Conservation (phyloP, 1,140 invertebrate species). For the Eurosta solidaginis region DNA sequence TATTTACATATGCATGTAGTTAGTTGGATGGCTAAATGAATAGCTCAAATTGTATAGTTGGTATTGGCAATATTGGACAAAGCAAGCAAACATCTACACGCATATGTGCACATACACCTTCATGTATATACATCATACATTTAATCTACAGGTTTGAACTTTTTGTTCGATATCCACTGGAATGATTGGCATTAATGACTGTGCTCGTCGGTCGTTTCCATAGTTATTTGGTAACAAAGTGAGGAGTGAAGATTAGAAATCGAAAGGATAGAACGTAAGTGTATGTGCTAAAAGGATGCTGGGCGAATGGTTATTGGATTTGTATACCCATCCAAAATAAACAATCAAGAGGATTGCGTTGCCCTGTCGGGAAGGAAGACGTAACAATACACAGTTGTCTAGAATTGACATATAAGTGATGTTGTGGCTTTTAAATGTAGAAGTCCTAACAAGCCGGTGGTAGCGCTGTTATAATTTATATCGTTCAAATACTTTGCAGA, state of each 20-base stretch:
- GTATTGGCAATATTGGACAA: background rate
- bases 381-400: too few relatives aligned
- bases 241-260: background rate
- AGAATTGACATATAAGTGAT: too few relatives aligned
- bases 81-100: background rate
- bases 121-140: background rate
- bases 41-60: background rate
- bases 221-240: background rate
- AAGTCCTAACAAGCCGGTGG: too few relatives aligned
- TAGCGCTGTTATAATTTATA: too few relatives aligned
- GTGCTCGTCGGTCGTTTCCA: background rate
- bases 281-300: background rate
- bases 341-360: background rate
- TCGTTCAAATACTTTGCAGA: too few relatives aligned
- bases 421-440: too few relatives aligned
- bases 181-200: background rate
- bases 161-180: background rate
- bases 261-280: background rate
- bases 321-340: background rate
- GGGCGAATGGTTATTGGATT: background rate
- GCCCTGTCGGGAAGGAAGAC: too few relatives aligned
- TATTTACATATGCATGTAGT: too few relatives aligned
- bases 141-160: background rate
- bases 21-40: background rate
- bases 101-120: background rate